Conservation (phyloP, 1,140 invertebrate genomes). For the Neotoxoptera formosana region DNA sequence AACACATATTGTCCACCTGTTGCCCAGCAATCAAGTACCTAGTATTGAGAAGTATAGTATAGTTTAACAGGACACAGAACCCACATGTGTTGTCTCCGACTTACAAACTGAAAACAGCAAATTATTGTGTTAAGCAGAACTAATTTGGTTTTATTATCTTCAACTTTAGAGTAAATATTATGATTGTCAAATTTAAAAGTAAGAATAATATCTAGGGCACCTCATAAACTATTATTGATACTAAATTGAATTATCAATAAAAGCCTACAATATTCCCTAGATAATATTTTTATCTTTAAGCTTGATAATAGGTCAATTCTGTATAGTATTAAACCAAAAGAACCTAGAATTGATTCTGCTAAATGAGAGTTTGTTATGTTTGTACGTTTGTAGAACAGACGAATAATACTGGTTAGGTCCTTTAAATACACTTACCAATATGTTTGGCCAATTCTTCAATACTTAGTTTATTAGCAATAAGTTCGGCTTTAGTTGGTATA, state of each 20-base stretch:
- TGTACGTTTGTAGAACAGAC: too few species aligned
- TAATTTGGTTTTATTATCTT: not conserved
- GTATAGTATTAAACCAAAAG: not conserved
- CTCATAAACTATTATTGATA: not conserved
- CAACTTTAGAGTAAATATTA: not conserved
- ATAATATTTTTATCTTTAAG: not conserved
- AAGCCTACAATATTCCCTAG: too few species aligned
- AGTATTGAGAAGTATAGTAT: too few species aligned
- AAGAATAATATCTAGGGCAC: not conserved
- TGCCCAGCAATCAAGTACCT: too few species aligned
- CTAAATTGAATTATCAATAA: not conserved
- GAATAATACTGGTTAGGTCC: too few species aligned
- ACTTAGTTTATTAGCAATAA: conserved; percentile 91
- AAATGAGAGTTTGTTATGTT: not conserved
- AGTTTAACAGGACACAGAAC: too few species aligned
- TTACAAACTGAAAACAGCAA: too few species aligned
- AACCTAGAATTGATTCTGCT: too few species aligned
- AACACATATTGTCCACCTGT: too few species aligned
- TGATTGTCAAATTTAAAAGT: not conserved
- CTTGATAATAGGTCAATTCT: not conserved
- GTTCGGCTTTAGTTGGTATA: conserved; percentile 95
- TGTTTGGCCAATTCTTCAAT: conserved; percentile 81
- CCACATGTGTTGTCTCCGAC: too few species aligned
- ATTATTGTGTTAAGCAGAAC: too few species aligned
- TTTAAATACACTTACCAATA: conserved; percentile 74